Base-by-base conservation (phyloP, 2,888 invertebrate genomes). In the Scaptomyza cyrtandrae region DNA sequence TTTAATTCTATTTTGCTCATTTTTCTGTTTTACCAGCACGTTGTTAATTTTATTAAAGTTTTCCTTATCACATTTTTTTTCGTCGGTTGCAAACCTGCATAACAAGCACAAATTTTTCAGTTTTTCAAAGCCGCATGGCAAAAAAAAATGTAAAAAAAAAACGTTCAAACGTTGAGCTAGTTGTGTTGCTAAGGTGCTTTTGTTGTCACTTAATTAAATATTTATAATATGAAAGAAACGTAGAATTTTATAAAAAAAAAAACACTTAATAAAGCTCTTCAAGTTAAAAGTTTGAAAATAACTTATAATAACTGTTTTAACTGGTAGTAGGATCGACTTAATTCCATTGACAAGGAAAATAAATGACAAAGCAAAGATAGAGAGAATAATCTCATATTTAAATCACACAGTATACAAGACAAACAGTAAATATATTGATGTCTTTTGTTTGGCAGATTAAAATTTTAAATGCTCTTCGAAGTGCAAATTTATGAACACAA, bases 1-100 rank as follows among this genome's bases (percentile, higher is more conserved):
- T 62, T 80, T 74, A 68, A 69, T 74, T 83, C 72, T 70, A 71
- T 84, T 65, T 69, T 57, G 67, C 53, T 55, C 35, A 44, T 68
- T 66, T 65, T 55, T 65, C 48, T 65, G 50, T 33, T 68, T 35
- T 54, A 59, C 57, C 56, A 59, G 45, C 57, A 75, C 75, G 59
- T 73, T 88, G 88, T 88, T 86, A 84, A 84, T 84, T 86, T 83
- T 70, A 70, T 75, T 80, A 75, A 86, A 88, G 70, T 86, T 84
- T 78, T 53, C 52, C 66, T 53, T 82, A 86, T 82, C 83, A 83
- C 48, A 13, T 29, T 33, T 33, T 33, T 33, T 67, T 78, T 64
- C 56, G 33, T 49, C 60, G 64, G 39, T 52, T 43, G 48, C 63
- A 61, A 39, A 62, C 74, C 64, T 75, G 78, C 62, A 24, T 49